A percentile compares a stretch with the other conserved stretches of the same genome.
phyloP scores from a whole-genome alignment of 2,888 invertebrate species.

The Tipula confusa region DNA sequence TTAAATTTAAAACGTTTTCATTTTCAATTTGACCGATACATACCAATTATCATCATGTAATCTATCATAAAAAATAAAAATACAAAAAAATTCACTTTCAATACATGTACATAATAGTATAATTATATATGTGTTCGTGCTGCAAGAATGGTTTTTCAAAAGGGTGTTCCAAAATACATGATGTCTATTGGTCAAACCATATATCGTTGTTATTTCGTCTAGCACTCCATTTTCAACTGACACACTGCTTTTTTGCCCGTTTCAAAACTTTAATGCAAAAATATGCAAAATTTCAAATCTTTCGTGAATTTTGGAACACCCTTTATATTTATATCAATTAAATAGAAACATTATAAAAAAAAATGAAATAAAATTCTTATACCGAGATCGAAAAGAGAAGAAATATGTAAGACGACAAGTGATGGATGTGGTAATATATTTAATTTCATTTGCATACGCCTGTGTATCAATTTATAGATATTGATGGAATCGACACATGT shows the following conservation, averaged over 20 bases:
- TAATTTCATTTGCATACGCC: neutral
- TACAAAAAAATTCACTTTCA: slow-evolving; percentile 6
- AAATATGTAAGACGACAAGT: neutral
- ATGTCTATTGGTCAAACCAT: no score
- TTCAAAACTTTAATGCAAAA: no score
- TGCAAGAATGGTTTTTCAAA: neutral
- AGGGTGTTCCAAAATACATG: no score
- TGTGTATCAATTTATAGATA: neutral
- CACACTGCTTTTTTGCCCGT: no score
- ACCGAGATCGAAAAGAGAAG: neutral
- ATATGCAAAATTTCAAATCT: no score
- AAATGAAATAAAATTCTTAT: neutral
- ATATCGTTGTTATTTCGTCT: no score
- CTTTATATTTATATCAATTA: slow-evolving; percentile 5
- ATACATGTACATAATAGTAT: neutral
- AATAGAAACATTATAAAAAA: neutral
- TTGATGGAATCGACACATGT: neutral
- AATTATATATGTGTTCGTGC: neutral
- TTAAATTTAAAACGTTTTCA: neutral
- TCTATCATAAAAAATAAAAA: neutral
- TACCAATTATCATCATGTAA: neutral
- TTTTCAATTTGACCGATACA: neutral
- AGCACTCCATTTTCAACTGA: no score
- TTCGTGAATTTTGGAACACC: no score
- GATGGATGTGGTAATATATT: slow-evolving; percentile 13